Percentiles rank a stretch among this genome's conserved stretches.
Conservation (phyloP, 1,140 invertebrate species). For the Lepidurus apus region DNA sequence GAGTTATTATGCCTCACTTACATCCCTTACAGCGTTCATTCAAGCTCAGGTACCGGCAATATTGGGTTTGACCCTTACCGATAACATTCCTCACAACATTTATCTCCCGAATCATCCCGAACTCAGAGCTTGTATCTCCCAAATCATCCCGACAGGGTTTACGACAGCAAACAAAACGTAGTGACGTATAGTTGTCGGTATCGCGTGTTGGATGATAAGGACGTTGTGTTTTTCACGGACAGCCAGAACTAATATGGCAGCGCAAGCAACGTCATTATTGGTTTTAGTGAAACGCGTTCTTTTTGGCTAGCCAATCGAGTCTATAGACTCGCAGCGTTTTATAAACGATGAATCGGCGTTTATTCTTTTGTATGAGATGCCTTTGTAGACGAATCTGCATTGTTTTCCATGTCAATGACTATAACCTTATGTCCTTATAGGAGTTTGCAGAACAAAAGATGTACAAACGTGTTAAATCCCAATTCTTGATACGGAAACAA, state of each 20-base stretch:
- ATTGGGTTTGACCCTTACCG: background rate
- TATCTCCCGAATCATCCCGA: no score
- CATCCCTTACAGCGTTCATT: background rate
- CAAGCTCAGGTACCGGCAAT: background rate
- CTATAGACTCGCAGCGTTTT: background rate
- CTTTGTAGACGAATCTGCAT: no score
- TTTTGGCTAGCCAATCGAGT: background rate
- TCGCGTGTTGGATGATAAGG: background rate
- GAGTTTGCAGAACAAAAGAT: no score
- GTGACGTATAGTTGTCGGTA: background rate
- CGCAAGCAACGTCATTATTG: slow-evolving; percentile 7
- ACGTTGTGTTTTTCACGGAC: background rate
- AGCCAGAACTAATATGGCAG: background rate
- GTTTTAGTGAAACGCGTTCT: slow-evolving; percentile 1
- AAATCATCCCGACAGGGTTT: background rate
- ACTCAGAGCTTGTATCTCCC: background rate
- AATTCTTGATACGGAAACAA: no score
- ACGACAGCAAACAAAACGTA: background rate
- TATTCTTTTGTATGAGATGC: background rate
- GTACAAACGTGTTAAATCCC: no score
- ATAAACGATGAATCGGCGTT: background rate
- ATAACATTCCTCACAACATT: no score
- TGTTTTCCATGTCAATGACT: no score
- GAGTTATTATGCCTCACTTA: no score
- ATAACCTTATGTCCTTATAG: no score